These are phyloP conservation scores for Pitangus sulphuratus DNA, from an alignment of 2,797 vertebrate species.

Conservation along the genomic window DNA sequence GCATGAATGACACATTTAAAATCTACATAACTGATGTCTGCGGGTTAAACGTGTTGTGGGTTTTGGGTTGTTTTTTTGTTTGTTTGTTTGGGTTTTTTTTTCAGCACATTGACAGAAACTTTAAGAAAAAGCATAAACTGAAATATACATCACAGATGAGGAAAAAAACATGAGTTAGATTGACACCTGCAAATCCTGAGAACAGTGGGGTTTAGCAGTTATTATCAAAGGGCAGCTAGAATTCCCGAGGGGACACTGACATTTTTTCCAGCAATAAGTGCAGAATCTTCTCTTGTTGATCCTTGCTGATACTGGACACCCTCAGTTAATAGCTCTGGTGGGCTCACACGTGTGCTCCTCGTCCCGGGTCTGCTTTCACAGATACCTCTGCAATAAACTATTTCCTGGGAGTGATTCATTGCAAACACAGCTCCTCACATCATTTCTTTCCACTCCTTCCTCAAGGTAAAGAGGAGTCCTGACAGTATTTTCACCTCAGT, in stretches of 20 bases:
- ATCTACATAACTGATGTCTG: neutral
- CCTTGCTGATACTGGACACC: neutral
- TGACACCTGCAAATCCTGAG: neutral
- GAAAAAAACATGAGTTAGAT: neutral
- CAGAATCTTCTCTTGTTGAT: slow-evolving; percentile 32
- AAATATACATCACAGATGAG: neutral
- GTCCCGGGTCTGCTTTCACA: neutral
- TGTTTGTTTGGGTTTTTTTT: neutral
- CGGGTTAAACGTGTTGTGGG: neutral
- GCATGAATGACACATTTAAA: neutral
- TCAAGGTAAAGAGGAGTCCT: slow-evolving; percentile 22
- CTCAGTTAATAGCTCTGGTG: slow-evolving; percentile 25
- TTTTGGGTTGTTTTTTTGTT: neutral
- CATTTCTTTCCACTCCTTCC: slow-evolving; percentile 23
- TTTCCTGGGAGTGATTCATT: slow-evolving; percentile 32
- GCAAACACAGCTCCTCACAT: slow-evolving; percentile 49
- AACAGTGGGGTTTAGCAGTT: neutral
- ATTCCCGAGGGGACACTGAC: neutral
- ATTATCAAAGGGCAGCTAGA: slow-evolving; percentile 13
- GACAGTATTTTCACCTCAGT: slow-evolving; percentile 19
- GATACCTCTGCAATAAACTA: slow-evolving; percentile 25
- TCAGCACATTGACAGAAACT: neutral
- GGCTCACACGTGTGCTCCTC: neutral
- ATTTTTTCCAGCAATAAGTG: slow-evolving; percentile 44
- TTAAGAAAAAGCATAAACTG: neutral